These are phyloP conservation scores for Nansenia antarctica DNA, from an alignment of 2,113 vertebrate genomes.

Conservation along the genomic window DNA sequence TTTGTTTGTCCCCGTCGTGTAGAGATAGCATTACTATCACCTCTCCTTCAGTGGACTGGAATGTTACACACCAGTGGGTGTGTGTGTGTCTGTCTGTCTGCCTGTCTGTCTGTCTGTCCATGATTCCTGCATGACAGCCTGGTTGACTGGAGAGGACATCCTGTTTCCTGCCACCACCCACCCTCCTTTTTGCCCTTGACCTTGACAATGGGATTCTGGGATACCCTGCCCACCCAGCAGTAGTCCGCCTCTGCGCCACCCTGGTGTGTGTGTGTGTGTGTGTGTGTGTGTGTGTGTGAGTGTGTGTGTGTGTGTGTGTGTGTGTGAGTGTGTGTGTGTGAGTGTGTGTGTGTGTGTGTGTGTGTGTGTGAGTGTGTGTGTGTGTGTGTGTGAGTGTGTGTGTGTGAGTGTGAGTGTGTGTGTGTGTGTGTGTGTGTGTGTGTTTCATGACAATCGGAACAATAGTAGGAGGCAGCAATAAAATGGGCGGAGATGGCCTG, in stretches of 20 bases:
- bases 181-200: conserved; percentile 48
- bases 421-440: too few relatives aligned
- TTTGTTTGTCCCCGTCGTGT: conserved; percentile 14
- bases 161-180: conserved; percentile 33
- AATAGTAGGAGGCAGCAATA: conserved; percentile 50
- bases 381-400: too few relatives aligned
- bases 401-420: too few relatives aligned
- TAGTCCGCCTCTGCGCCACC: conserved; percentile 54
- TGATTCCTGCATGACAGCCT: conserved; percentile 16
- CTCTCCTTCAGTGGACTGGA: not conserved
- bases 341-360: too few relatives aligned
- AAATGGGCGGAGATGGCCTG: conserved; percentile 35
- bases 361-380: too few relatives aligned
- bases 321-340: too few relatives aligned
- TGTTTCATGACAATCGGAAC: conserved; percentile 63
- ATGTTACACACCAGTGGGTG: not conserved
- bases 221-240: conserved; percentile 58
- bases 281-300: too few relatives aligned
- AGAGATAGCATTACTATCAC: conserved; percentile 18
- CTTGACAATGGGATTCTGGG: conserved; percentile 70
- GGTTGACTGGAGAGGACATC: conserved; percentile 13
- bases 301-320: too few relatives aligned
- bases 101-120: conserved; percentile 12
- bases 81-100: not conserved
- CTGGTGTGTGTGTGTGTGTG: too few relatives aligned